phyloP scores from a whole-genome alignment of 2,888 invertebrate genomes.

The Zaprionus bogoriensis region DNA sequence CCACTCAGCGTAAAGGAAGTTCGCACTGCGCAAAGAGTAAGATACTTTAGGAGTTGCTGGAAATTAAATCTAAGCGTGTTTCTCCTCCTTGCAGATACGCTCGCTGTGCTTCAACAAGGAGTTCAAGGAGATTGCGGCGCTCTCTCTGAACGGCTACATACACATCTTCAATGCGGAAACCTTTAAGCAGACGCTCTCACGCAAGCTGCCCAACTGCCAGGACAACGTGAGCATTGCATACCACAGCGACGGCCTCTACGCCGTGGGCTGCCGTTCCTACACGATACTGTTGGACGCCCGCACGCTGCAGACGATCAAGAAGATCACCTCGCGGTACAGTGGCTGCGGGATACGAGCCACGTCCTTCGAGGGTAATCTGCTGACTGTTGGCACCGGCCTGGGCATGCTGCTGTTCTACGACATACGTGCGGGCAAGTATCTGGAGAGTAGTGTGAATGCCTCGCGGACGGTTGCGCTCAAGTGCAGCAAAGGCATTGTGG shows the following conservation, averaged over 20 bases:
- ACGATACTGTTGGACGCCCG: slow-evolving; percentile 94
- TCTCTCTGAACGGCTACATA: slow-evolving; percentile 96
- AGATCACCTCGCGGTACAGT: slow-evolving; percentile 92
- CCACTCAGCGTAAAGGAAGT: slow-evolving; percentile 91
- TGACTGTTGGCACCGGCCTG: slow-evolving; percentile 96
- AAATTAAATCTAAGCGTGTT: too few relatives aligned
- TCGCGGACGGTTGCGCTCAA: slow-evolving; percentile 93
- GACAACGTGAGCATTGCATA: slow-evolving; percentile 97
- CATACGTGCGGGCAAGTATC: slow-evolving; percentile 93
- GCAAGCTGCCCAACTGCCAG: slow-evolving; percentile 93
- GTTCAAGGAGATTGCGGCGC: slow-evolving; percentile 93
- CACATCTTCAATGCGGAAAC: slow-evolving; percentile 96
- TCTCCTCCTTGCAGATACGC: slow-evolving; percentile 87
- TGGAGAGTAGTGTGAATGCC: slow-evolving; percentile 95
- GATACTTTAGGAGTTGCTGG: too few relatives aligned
- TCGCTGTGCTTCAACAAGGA: slow-evolving; percentile 94
- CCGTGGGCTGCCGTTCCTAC: slow-evolving; percentile 96
- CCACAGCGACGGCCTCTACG: slow-evolving; percentile 93
- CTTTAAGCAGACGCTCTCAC: slow-evolving; percentile 93
- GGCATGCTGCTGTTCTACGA: slow-evolving; percentile 97
- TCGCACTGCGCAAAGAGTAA: slow-evolving; percentile 87
- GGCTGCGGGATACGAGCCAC: slow-evolving; percentile 96
- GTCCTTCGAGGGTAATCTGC: slow-evolving; percentile 93
- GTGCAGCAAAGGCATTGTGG: slow-evolving; percentile 94
- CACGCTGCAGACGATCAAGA: slow-evolving; percentile 91